Conservation (phyloP, 2,797 vertebrate genomes). For the Crypturellus tataupa region DNA sequence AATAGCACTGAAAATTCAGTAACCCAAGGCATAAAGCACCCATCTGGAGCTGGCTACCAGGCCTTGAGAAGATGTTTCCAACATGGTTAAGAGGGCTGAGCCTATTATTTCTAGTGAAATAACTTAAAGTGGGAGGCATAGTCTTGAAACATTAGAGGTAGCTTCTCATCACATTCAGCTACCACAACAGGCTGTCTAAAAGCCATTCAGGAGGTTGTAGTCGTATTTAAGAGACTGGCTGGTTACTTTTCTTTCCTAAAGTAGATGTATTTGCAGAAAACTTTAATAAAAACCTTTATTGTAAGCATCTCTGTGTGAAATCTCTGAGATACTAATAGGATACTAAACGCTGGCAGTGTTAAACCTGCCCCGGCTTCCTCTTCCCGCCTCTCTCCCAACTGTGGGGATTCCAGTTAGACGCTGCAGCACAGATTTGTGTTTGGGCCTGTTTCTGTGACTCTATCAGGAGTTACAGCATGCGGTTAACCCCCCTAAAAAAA, state of each 20-base stretch:
- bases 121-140: not conserved
- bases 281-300: not conserved
- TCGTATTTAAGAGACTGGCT: not conserved
- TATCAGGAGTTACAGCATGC: not conserved
- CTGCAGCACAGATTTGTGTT: not conserved
- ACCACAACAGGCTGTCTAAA: rapidly evolving
- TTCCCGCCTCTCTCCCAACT: not conserved
- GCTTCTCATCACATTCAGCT: not conserved
- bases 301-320: not conserved
- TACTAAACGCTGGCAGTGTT: not conserved
- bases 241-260: not conserved
- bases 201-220: rapidly evolving
- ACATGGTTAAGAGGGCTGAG: not conserved
- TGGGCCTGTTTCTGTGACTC: not conserved
- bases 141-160: not conserved
- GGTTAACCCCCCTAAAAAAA: not conserved
- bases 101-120: not conserved
- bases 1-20: not conserved
- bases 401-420: not conserved
- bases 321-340: not conserved
- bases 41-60: not conserved
- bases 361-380: not conserved
- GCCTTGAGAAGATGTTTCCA: not conserved
- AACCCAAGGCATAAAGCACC: not conserved
- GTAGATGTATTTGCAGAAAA: not conserved